A percentile compares a stretch with the other conserved stretches of the same genome.
Conservation (phyloP, 1,140 invertebrate genomes). For the Drosophila takahashii region DNA sequence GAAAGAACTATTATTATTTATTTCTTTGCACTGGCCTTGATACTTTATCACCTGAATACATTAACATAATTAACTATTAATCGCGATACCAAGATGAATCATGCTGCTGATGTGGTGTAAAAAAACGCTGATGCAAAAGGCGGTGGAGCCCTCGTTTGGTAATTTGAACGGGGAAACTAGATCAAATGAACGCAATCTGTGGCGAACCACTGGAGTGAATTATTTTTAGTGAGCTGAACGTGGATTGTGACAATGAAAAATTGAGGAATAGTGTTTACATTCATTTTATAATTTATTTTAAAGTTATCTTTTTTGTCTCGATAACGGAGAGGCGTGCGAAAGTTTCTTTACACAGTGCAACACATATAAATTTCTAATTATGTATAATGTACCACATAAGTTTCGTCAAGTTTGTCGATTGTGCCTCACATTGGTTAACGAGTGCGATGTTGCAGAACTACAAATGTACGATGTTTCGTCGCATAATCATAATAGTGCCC, state of each 20-base stretch:
- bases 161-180: constrained; percentile 27
- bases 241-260: constrained; percentile 81
- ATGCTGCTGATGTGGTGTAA: background rate
- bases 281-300: constrained; percentile 81
- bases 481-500: constrained; percentile 43
- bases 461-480: constrained; percentile 79
- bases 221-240: constrained; percentile 72
- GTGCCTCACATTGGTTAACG: constrained; percentile 84
- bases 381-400: constrained; percentile 87
- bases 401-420: constrained; percentile 86
- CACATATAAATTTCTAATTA: constrained; percentile 77
- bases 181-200: constrained; percentile 26
- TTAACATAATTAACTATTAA: background rate
- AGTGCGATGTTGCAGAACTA: constrained; percentile 79
- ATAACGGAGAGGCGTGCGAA: constrained; percentile 36
- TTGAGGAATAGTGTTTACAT: constrained; percentile 77
- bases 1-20: background rate
- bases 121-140: too few relatives aligned
- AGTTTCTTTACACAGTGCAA: constrained; percentile 49
- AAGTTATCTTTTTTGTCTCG: constrained; percentile 74
- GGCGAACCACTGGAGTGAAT: constrained; percentile 55
- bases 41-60: background rate
- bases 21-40: background rate
- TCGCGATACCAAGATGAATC: constrained; percentile 5
- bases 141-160: constrained; percentile 29